These are phyloP conservation scores for Clarias laeviceps DNA, from an alignment of 2,797 vertebrate genomes.

Conservation along the genomic window DNA sequence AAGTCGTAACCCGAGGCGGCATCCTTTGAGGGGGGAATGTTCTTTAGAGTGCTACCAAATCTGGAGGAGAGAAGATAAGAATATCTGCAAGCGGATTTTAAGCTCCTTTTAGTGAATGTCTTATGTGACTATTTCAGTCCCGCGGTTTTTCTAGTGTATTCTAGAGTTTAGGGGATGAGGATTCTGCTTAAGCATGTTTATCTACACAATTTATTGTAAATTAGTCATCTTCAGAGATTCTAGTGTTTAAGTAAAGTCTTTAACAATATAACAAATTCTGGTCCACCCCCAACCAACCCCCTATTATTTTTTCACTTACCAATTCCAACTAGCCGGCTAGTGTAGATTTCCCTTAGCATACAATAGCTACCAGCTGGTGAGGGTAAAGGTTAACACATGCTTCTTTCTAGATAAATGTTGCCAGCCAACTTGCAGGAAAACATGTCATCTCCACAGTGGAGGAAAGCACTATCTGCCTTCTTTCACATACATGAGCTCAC, in stretches of 20 bases:
- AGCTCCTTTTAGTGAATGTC: constrained; percentile 24
- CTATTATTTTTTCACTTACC: no score
- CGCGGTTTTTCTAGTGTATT: constrained; percentile 21
- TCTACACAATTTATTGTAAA: constrained; percentile 16
- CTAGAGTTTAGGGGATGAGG: constrained; percentile 15
- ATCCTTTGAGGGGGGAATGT: constrained; percentile 34
- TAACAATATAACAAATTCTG: not conserved
- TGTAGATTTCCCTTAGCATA: not conserved
- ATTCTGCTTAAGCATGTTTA: constrained; percentile 31
- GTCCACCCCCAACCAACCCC: no score
- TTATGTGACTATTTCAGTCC: constrained; percentile 35
- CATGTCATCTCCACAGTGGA: not conserved
- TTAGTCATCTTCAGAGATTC: not conserved
- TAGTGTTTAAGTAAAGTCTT: not conserved
- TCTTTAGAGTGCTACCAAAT: constrained; percentile 42
- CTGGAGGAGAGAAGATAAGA: constrained; percentile 42
- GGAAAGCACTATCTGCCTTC: not conserved
- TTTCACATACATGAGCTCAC: not conserved
- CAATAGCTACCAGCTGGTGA: not conserved
- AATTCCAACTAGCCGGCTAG: not conserved
- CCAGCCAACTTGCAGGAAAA: not conserved
- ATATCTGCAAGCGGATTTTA: constrained; percentile 44
- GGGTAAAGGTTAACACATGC: not conserved
- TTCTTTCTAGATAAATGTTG: not conserved
- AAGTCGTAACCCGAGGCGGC: constrained; percentile 32